phyloP scores from a whole-genome alignment of 2,888 invertebrate species.

The Cephus nigrinus region DNA sequence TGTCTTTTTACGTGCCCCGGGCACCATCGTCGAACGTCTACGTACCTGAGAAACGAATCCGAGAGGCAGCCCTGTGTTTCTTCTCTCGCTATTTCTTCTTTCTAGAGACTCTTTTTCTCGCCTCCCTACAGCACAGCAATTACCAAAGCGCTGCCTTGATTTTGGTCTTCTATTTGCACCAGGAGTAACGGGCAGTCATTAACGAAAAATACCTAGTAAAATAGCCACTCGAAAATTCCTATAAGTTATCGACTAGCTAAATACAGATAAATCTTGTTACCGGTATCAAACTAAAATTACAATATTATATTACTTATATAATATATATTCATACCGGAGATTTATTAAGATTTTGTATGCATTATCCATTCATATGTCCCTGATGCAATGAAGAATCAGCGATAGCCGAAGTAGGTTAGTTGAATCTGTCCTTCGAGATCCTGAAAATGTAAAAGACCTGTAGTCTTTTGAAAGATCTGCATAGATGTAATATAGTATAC shows the following conservation, averaged over 20 bases:
- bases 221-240: constrained; percentile 2
- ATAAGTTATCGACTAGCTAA: not conserved
- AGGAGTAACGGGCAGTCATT: constrained; percentile 1
- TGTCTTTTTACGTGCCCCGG: not conserved
- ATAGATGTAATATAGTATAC: not conserved
- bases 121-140: not conserved
- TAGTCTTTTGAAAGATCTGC: not conserved
- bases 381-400: not conserved
- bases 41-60: not conserved
- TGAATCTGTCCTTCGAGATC: not conserved
- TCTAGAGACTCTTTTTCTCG: not conserved
- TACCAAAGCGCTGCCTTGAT: not conserved
- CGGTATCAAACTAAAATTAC: not conserved
- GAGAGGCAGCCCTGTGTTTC: not conserved
- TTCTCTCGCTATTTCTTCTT: not conserved
- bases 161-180: not conserved
- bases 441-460: not conserved
- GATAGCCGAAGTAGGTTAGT: not conserved
- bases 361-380: not conserved
- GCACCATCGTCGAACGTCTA: not conserved
- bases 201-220: not conserved
- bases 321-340: not conserved
- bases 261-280: not conserved
- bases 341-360: not conserved
- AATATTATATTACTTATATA: not conserved